Percentiles rank a stretch among this genome's conserved stretches.
Evolutionary conservation across 2,888 invertebrate genomes (phyloP).

Genomic region (Philonicus albiceps): DNA sequence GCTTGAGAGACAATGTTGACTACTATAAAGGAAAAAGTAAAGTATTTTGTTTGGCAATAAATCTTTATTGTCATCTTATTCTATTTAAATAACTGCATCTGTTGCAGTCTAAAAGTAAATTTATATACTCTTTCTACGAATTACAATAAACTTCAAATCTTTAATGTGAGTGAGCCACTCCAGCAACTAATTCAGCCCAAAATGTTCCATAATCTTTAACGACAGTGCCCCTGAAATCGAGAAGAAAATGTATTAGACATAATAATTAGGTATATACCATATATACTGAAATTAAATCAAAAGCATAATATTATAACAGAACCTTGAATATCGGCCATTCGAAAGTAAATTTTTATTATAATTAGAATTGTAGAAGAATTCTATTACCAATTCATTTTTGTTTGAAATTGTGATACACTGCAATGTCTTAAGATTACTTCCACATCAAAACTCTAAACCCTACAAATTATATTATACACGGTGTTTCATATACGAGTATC

Average conservation of each 20-base stretch:
- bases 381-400: too few relatives aligned
- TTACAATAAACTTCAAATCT: neutral
- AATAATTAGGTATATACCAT: neutral
- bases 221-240: slow-evolving; percentile 75
- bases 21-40: neutral
- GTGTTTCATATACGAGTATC: too few relatives aligned
- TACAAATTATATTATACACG: too few relatives aligned
- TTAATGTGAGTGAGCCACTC: slow-evolving; percentile 55
- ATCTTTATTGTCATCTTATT: neutral
- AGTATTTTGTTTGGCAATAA: neutral
- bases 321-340: too few relatives aligned
- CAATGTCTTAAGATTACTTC: too few relatives aligned
- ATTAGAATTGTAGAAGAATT: too few relatives aligned
- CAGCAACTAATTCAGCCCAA: slow-evolving; percentile 75
- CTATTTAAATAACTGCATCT: neutral
- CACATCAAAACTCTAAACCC: too few relatives aligned
- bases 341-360: too few relatives aligned
- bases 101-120: neutral
- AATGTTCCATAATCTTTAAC: slow-evolving; percentile 78
- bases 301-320: neutral
- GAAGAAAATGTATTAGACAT: neutral
- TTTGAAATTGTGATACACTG: too few relatives aligned
- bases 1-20: too few relatives aligned
- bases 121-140: neutral
- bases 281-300: neutral